Base-by-base conservation (phyloP, 1,140 invertebrate species). In the Orussus abietinus region DNA sequence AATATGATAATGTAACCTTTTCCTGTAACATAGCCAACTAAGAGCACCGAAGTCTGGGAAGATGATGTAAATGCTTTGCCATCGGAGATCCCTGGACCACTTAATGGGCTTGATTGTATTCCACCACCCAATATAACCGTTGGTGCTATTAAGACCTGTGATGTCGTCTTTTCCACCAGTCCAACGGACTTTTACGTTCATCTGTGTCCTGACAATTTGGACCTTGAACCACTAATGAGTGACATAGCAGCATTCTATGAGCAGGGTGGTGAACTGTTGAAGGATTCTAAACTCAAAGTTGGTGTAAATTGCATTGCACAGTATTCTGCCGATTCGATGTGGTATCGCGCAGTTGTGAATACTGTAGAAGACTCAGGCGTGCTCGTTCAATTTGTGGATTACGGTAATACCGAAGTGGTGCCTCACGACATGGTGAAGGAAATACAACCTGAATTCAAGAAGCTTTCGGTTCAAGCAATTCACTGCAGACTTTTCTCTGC, bases 301-400 rank as follows among this genome's bases (percentile, higher is more conserved):
- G 53, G 52, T 1, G 10, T 25, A 1, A 49, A 46, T 14, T 80
- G 78, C 42, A 45, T 80, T 12, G 78, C 79, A 19, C 68, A 75
- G 35, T 82, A 74, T 43, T 66, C 66, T 0, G 74, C 64, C 13
- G 79, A 80, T 59, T 45, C 59, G 0, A 55, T 47, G 13, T 80
- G 78, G 78, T 81, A 81, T 41, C 62, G 80, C 51, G 80, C 74
- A 2, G 29, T 69, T 11, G 62, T 81, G 11, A 68, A 71, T 50
- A 51, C 48, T 22, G 53, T 66, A 5, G 65, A 75, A 37, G 32
- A 26, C 10, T 14, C 28, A 2, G 42, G 20, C 3, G 66, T 42
- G 2, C 54, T 20, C 4, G 75, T 83, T 4, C 47, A 66, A 4
- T 82, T 79, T 51, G 55, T 81, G 3, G 80, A 83, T 53, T 81